Evolutionary conservation across 2,888 invertebrate species (phyloP), one percentile per base, ranked within the genome.

Genomic region (Aphodius granarius): DNA sequence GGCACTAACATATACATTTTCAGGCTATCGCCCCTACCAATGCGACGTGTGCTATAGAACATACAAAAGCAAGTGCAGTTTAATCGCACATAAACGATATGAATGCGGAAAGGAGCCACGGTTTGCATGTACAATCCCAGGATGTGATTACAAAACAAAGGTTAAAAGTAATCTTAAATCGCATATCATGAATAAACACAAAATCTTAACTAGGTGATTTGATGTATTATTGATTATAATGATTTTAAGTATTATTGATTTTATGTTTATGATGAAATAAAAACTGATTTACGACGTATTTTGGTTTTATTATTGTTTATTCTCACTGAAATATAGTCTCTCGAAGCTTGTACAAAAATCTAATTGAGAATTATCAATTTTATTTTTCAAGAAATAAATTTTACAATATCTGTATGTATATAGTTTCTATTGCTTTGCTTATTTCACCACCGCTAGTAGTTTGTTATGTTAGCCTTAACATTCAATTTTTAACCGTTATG

Each of bases 51-150:
- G 95, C 88, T 94, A 94, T 78, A 90, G 95, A 80, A 92, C 94
- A 78, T 96, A 96, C 89, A 95, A 95, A 86, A 90, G 95, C 81
- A 95, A 95, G 88, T 95, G 95, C 81, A 95, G 95, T 77, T 88
- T 94, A 83, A 90, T 94, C 78, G 94, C 94, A 86, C 94, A 94
- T 85, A 94, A 94, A 89, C 94, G 94, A 65, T 75, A 63, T 71
- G 73, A 88, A 77, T 88, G 89, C 76, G 88, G 87, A 6, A 86
- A 86, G 75, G 86, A 86, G 70, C 86, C 87, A 6, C 84, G 83
- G 78, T 88, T 87, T 79, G 79, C 77, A 21, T 88, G 88, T 77
- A 80, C 83, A 5, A 66, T 83, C 15, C 70, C 75, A 62, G 78
- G 75, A 66, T 88, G 88, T 78, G 75, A 78, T 18, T 82, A 82